These are phyloP conservation scores for Hylomyscus alleni DNA, from an alignment of 2,797 vertebrate species.

Conservation along the genomic window DNA sequence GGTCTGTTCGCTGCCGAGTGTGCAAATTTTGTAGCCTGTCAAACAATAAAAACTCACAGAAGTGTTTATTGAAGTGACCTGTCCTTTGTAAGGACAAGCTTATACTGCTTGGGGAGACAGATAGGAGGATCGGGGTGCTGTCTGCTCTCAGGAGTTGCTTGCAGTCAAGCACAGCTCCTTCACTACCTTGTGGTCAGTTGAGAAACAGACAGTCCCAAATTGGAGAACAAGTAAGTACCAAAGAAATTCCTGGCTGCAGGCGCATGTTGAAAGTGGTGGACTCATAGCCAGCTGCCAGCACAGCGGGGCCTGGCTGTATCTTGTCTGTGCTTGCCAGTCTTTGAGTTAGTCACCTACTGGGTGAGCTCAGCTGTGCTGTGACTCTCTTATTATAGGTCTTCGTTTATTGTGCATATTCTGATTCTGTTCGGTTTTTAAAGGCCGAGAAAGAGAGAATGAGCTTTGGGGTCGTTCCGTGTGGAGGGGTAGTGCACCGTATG, in stretches of 20 bases:
- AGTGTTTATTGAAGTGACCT: background rate
- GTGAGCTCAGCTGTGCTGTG: background rate
- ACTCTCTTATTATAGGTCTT: background rate
- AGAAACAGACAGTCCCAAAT: background rate
- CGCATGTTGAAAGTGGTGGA: background rate
- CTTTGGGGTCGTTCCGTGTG: background rate
- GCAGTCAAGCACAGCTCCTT: background rate
- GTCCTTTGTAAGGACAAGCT: background rate
- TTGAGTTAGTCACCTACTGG: background rate
- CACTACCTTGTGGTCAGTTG: background rate
- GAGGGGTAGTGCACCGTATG: background rate
- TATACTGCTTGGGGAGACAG: background rate
- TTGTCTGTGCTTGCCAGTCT: background rate
- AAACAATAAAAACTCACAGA: background rate
- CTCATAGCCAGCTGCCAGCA: background rate
- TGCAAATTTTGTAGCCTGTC: background rate
- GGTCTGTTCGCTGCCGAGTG: background rate
- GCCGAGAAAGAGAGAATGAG: background rate
- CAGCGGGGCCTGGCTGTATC: background rate
- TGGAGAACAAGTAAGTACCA: background rate
- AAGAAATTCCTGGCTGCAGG: background rate
- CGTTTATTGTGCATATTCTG: background rate
- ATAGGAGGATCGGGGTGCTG: rapidly evolving
- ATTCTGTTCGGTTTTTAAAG: background rate
- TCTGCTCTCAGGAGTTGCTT: background rate